Base-by-base conservation (phyloP, 2,888 invertebrate genomes). In the Phyllotreta cruciferae region DNA sequence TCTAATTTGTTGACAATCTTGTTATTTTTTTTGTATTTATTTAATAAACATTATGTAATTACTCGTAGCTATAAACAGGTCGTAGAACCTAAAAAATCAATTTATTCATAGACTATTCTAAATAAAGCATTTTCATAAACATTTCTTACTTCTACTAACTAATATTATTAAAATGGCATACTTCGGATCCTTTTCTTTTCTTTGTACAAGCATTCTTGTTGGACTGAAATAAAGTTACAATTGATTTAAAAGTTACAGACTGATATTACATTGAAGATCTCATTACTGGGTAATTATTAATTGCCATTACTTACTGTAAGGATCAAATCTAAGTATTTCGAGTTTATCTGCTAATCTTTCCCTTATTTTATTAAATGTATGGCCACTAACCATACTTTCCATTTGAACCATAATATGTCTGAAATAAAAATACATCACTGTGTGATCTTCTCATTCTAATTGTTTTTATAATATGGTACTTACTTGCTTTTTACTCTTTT, bases 151-250 rank as follows among this genome's bases (percentile, higher is more conserved):
- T 39, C 8, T 56, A 56, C 6, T 42, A 55, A 24, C 35, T 36
- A 36, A 56, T 11, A 45, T 13, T 36, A 38, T 38, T 24, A 60
- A 60, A 35, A 52, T 0, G 8, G 68, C 75, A 88, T 82, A 75
- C 93, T 93, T 73, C 90, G 87, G 44, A 94, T 84, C 81, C 88
- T 91, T 80, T 90, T 92, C 73, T 85, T 84, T 78, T 95, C 94
- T 73, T 85, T 85, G 76, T 91, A 92, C 0, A 91, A 77, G 34
- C 83, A 83, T 13, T 83, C 81, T 68, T 81, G 75, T 78, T 89
- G 90, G 75, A 94, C 94, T 93, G 85, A 68, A 89, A 87, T 60
- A 70, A 71, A 74, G 62, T 42, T 57, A 63, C 14, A 62, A 64
- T 24, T 7, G 35, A 42, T 41, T 49, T 35, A 45, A 45, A 60